These are phyloP conservation scores for Hydropotes inermis DNA, from an alignment of 2,113 vertebrate genomes.

Conservation along the genomic window DNA sequence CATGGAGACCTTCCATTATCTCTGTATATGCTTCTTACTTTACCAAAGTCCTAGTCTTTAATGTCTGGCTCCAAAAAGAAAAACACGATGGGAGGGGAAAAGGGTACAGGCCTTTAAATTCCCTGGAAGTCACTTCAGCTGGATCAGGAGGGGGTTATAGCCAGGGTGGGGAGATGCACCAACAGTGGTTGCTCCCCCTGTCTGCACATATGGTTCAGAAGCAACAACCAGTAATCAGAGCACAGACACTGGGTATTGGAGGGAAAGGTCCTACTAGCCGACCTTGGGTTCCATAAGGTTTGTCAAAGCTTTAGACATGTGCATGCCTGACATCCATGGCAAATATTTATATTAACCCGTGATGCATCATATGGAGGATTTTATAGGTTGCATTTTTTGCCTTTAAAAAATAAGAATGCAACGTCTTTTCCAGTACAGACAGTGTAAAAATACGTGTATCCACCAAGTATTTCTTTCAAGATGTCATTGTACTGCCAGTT, in stretches of 20 bases:
- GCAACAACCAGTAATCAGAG: neutral
- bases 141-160: neutral
- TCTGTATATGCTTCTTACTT: neutral
- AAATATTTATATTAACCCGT: neutral
- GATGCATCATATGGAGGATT: neutral
- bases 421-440: neutral
- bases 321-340: neutral
- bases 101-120: neutral
- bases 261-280: neutral
- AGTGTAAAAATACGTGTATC: neutral
- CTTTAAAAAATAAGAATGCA: neutral
- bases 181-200: neutral
- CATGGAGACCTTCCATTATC: neutral
- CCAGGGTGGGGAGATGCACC: accelerated
- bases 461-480: neutral
- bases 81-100: neutral
- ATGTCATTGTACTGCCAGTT: neutral
- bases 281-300: neutral
- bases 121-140: neutral
- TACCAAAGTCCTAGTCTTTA: neutral
- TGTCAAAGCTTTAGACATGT: neutral
- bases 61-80: neutral
- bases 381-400: neutral
- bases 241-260: neutral
- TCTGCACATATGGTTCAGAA: neutral